Conservation (phyloP, 1,140 invertebrate species). For the Megalopta genalis region DNA sequence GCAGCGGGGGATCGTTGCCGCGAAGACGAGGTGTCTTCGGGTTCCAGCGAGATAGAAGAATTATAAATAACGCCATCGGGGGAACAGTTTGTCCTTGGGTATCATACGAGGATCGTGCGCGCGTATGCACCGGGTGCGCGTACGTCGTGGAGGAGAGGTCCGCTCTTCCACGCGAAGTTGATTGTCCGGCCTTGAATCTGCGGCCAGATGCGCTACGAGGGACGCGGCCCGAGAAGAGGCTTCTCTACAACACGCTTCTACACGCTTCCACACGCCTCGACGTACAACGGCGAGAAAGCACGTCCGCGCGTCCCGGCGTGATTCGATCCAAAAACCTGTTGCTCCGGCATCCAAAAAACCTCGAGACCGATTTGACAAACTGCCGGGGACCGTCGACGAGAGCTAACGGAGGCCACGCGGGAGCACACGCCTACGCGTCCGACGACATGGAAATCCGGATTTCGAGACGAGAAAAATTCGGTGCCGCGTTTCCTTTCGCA, state of each 20-base stretch:
- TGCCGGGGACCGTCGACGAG: not conserved
- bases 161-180: slow-evolving; percentile 63
- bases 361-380: slow-evolving; percentile 30
- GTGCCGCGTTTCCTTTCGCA: too few species aligned
- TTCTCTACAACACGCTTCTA: too few species aligned
- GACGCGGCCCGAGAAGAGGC: not conserved
- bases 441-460: not conserved
- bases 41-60: slow-evolving; percentile 35
- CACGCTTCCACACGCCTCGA: not conserved
- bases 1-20: not conserved
- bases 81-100: slow-evolving; percentile 52
- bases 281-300: not conserved
- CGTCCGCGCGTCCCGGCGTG: not conserved
- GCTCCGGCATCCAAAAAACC: slow-evolving; percentile 16
- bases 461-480: not conserved
- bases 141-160: slow-evolving; percentile 37
- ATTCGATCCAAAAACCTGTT: slow-evolving; percentile 30
- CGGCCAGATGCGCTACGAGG: slow-evolving; percentile 60
- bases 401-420: too few species aligned
- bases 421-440: not conserved
- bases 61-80: slow-evolving; percentile 56
- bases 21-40: slow-evolving; percentile 9
- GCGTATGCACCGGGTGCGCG: not conserved
- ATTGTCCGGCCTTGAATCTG: slow-evolving; percentile 71
- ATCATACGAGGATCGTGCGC: slow-evolving; percentile 22